These are phyloP conservation scores for Papilio dardanus DNA, from an alignment of 1,140 invertebrate species.

Conservation along the genomic window DNA sequence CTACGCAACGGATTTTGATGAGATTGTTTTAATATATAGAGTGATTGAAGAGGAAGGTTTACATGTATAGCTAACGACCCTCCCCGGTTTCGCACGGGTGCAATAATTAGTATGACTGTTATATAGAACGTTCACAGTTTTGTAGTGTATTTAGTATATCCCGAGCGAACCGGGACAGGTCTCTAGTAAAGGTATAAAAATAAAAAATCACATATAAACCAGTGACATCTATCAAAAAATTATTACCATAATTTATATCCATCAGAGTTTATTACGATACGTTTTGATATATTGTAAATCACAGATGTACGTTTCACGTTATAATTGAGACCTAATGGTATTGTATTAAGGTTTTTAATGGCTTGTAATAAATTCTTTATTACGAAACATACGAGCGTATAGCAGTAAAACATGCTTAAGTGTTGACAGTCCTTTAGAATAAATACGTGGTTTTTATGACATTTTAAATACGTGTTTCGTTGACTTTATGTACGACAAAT, in stretches of 20 bases:
- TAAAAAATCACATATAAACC: not conserved
- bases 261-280: slow-evolving; percentile 23
- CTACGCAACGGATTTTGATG: too few species aligned
- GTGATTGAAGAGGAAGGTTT: too few species aligned
- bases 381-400: slow-evolving; percentile 11
- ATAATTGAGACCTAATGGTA: slow-evolving; percentile 29
- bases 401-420: slow-evolving; percentile 21
- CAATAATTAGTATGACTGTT: too few species aligned
- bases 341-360: slow-evolving; percentile 26
- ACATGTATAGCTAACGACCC: too few species aligned
- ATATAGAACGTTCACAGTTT: too few species aligned
- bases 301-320: not conserved
- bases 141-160: too few species aligned
- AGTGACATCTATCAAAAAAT: not conserved
- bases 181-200: not conserved
- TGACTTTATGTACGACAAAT: not conserved
- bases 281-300: slow-evolving; percentile 10
- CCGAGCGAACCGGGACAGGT: too few species aligned
- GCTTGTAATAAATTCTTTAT: slow-evolving; percentile 23
- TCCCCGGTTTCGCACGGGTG: too few species aligned
- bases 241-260: slow-evolving; percentile 3
- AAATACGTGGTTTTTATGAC: slow-evolving; percentile 27
- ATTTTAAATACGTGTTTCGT: slow-evolving; percentile 13
- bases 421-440: slow-evolving; percentile 26
- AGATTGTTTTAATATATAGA: too few species aligned